Evolutionary conservation across 1,140 invertebrate species (phyloP).

Genomic region (Drosophila pandora): DNA sequence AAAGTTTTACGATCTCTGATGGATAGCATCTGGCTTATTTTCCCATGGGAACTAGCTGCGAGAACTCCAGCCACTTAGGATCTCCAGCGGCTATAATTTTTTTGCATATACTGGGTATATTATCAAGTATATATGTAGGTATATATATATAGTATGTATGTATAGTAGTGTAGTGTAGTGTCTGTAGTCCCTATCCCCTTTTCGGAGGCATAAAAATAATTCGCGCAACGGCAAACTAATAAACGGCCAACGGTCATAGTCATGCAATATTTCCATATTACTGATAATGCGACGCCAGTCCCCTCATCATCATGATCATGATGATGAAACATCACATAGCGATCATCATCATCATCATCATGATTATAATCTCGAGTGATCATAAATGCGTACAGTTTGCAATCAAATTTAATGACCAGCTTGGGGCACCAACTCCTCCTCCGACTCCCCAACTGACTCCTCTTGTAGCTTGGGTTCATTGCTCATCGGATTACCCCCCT

Average conservation of each 20-base stretch:
- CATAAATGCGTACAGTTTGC: conserved; percentile 76
- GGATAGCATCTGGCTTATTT: neutral
- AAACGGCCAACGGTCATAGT: conserved; percentile 60
- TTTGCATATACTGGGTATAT: neutral
- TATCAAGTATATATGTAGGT: too few species aligned
- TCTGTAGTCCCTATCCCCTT: neutral
- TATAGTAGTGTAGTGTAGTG: too few species aligned
- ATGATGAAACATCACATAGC: conserved; percentile 11
- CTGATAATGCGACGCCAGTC: conserved; percentile 64
- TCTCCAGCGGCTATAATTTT: neutral
- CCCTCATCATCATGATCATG: conserved; percentile 19
- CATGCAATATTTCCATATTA: conserved; percentile 40
- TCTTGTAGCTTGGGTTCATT: conserved; percentile 52
- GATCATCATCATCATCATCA: conserved; percentile 24
- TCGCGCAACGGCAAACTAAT: conserved; percentile 75
- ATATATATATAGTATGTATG: too few species aligned
- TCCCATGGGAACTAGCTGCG: neutral
- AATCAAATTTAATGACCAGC: conserved; percentile 70
- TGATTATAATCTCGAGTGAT: conserved; percentile 16
- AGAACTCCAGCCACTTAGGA: neutral
- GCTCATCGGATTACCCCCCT: conserved; percentile 24
- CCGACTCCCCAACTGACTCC: neutral
- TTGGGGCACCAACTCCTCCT: neutral
- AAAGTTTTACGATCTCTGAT: neutral
- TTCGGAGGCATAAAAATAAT: conserved; percentile 51